Evolutionary conservation across 2,888 invertebrate genomes (phyloP).

Genomic region (Incurvaria masculella): DNA sequence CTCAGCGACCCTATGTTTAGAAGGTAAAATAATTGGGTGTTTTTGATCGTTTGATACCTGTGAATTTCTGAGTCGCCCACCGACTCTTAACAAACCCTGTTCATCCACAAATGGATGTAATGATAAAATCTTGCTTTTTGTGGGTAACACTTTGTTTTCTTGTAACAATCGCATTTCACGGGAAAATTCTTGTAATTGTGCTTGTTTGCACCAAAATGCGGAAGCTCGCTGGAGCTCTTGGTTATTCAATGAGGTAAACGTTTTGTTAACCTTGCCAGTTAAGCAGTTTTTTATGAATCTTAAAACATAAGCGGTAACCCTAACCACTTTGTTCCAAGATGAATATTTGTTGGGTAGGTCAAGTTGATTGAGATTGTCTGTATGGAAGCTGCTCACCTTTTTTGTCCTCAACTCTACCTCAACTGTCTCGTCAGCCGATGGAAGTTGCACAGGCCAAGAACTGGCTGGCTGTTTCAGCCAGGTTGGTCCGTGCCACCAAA

Average conservation of each 20-base stretch:
- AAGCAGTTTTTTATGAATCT: not conserved
- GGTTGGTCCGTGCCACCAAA: conserved; percentile 14
- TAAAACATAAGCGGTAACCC: not conserved
- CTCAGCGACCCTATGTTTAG: not conserved
- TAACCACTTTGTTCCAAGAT: not conserved
- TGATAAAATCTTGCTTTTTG: not conserved
- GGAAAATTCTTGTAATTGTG: not conserved
- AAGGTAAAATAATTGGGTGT: conserved; percentile 7
- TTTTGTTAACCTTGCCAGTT: not conserved
- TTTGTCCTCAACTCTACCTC: not conserved
- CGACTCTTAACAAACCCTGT: conserved; percentile 1
- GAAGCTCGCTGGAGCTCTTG: not conserved
- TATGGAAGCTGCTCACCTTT: not conserved
- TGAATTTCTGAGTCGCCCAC: not conserved
- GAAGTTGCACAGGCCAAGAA: not conserved
- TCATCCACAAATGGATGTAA: conserved; percentile 2
- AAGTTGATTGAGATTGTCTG: too few species aligned
- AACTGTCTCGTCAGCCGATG: not conserved
- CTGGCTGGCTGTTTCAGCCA: conserved; percentile 1
- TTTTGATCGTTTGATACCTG: not conserved
- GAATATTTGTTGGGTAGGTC: not conserved
- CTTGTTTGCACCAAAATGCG: not conserved
- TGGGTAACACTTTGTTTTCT: not conserved
- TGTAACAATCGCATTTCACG: not conserved
- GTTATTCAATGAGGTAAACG: not conserved